A percentile compares a stretch with the other conserved stretches of the same genome.
phyloP scores from a whole-genome alignment of 64 coral and sea anemone species.

The Trachythela sp. region DNA sequence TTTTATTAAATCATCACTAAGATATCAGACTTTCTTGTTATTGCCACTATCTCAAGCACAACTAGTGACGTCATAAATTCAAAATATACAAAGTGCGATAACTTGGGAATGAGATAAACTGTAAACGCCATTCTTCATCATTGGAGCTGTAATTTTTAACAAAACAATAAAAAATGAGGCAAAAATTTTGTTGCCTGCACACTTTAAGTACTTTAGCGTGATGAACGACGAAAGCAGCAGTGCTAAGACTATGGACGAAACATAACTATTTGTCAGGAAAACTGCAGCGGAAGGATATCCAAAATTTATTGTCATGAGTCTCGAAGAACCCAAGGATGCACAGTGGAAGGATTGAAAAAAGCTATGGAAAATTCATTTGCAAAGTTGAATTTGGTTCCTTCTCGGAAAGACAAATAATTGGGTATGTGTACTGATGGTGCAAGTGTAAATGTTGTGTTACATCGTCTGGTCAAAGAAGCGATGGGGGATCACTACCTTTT shows the following conservation, averaged over 20 bases:
- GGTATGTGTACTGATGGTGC: background rate
- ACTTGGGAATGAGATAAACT: no score
- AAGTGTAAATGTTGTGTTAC: background rate
- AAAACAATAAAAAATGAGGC: no score
- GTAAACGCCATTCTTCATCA: no score
- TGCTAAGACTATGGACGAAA: background rate
- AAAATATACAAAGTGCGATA: no score
- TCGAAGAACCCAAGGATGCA: background rate
- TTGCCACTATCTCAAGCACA: no score
- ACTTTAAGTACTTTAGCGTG: background rate
- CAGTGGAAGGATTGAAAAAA: background rate
- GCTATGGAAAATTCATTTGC: background rate
- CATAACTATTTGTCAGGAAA: background rate
- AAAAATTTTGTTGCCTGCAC: no score
- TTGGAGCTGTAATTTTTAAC: no score
- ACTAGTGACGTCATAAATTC: no score
- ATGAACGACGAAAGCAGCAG: background rate
- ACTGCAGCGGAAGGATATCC: background rate
- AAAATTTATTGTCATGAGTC: background rate
- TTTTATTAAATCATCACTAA: no score
- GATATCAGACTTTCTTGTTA: no score
- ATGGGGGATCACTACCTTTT: constrained; percentile 4
- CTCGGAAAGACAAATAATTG: background rate
- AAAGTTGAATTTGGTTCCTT: no score
- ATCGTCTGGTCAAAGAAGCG: background rate